Percentiles rank a stretch among this genome's conserved stretches.
phyloP scores from a whole-genome alignment of 1,140 invertebrate species.

The Lordiphosa clarofinis region DNA sequence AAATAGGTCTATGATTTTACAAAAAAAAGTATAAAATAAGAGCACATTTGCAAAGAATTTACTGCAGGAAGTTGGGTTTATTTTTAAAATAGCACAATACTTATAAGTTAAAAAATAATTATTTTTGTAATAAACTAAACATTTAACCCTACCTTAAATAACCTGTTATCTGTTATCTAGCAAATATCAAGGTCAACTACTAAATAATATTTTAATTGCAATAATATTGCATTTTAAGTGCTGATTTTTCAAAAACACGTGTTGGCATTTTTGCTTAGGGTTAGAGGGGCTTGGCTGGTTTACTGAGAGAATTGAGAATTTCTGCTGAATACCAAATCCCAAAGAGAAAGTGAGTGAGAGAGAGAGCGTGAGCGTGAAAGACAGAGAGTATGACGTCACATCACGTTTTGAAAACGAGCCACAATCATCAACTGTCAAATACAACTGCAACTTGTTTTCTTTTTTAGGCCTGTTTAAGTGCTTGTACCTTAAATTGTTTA shows the following conservation, averaged over 20 bases:
- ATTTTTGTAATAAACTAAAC: too few species aligned
- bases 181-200: background rate
- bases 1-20: constrained; percentile 32
- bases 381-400: constrained; percentile 18
- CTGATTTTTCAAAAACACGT: constrained; percentile 31
- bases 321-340: constrained; percentile 29
- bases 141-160: too few species aligned
- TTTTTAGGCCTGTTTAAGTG: background rate
- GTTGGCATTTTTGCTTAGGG: constrained; percentile 17
- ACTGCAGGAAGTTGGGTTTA: background rate
- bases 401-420: constrained; percentile 11
- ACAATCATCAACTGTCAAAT: constrained; percentile 7
- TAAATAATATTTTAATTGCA: too few species aligned
- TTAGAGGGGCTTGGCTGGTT: constrained; percentile 44
- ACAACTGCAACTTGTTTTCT: background rate
- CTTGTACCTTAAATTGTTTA: background rate
- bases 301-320: constrained; percentile 17
- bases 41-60: too few species aligned
- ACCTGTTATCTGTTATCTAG: too few species aligned
- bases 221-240: background rate
- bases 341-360: background rate
- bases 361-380: constrained; percentile 1
- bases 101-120: too few species aligned
- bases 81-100: constrained; percentile 8
- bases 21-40: background rate